phyloP scores from a whole-genome alignment of 1,140 invertebrate genomes.

The Acromyrmex heyeri region DNA sequence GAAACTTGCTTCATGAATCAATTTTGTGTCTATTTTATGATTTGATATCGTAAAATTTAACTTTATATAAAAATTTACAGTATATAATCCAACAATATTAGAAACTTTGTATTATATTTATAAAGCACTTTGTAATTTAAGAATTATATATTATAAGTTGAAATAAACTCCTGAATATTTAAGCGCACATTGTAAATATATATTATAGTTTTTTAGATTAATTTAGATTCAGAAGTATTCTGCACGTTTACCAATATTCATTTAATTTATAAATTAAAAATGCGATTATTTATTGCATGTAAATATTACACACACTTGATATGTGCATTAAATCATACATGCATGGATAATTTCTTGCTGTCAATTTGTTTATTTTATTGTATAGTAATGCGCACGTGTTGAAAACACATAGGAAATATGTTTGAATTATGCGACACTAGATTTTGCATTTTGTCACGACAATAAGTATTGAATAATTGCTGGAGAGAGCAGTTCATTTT shows the following conservation, averaged over 20 bases:
- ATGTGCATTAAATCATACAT: not conserved
- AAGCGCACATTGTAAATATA: not conserved
- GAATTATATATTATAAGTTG: not conserved
- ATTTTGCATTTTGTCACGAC: conserved; percentile 39
- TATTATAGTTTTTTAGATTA: not conserved
- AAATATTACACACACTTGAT: not conserved
- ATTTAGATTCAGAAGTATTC: not conserved
- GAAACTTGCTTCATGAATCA: not conserved
- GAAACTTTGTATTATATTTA: not conserved
- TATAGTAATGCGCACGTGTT: not conserved
- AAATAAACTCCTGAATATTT: not conserved
- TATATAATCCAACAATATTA: not conserved
- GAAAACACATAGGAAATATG: not conserved
- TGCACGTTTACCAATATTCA: not conserved
- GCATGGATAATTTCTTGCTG: not conserved
- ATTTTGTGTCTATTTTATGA: not conserved
- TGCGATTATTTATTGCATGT: conserved; percentile 3
- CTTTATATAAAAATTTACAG: not conserved
- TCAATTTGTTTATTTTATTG: not conserved
- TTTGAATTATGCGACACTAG: not conserved
- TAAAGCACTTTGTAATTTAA: not conserved
- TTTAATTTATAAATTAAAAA: conserved; percentile 2
- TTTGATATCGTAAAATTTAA: not conserved
- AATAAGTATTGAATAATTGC: conserved; percentile 37
- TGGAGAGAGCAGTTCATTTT: conserved; percentile 46